Conservation (phyloP, 1,140 invertebrate genomes). For the Oedothorax gibbosus region DNA sequence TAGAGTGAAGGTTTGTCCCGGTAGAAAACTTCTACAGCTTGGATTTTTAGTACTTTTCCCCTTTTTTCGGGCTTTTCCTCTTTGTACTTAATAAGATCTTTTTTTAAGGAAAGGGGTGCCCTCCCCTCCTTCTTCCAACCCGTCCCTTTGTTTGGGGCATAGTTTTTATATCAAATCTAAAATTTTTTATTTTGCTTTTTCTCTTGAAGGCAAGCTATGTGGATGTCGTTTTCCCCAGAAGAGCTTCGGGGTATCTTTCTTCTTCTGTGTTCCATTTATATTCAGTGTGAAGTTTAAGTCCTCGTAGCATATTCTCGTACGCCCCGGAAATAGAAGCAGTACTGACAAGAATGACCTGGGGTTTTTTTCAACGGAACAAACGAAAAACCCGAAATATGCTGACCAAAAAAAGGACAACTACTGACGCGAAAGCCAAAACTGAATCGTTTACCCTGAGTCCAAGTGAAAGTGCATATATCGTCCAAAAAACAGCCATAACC, state of each 20-base stretch:
- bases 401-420: no score
- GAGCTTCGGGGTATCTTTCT: not conserved
- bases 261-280: conserved; percentile 2
- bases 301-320: not conserved
- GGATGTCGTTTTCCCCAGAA: not conserved
- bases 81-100: not conserved
- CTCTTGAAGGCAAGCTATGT: not conserved
- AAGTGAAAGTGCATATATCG: no score
- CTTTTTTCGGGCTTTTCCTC: not conserved
- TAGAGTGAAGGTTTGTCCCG: not conserved
- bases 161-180: not conserved
- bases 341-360: no score
- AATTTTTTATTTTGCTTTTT: not conserved
- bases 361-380: no score
- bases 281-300: not conserved
- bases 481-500: no score
- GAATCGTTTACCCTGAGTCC: no score
- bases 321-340: no score
- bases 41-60: not conserved
- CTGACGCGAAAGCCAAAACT: no score
- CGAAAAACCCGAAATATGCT: no score
- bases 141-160: not conserved
- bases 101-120: not conserved
- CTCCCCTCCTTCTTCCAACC: not conserved
- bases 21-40: not conserved